Percentiles rank a stretch among this genome's conserved stretches.
Evolutionary conservation across 37 sponge, comb jelly and placozoan species (phyloP).

Genomic region (Halichondria panicea): DNA sequence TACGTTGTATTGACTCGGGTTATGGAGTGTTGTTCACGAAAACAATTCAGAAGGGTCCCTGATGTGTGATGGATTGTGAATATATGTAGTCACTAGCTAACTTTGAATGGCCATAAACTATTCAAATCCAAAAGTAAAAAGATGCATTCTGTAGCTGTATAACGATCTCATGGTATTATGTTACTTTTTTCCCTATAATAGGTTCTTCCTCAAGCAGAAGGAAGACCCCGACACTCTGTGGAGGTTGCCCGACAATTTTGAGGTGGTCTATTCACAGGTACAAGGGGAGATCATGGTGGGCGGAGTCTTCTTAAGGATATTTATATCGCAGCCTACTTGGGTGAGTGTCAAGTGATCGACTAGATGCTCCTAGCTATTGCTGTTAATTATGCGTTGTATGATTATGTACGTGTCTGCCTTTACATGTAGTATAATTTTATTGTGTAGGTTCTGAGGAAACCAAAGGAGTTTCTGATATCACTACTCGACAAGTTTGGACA

Average conservation of each 20-base stretch:
- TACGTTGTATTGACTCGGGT: neutral
- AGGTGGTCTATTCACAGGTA: conserved; percentile 89
- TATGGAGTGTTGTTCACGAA: neutral
- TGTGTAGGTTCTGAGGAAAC: conserved; percentile 81
- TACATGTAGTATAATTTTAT: neutral
- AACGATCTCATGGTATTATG: too few relatives aligned
- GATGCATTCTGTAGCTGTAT: too few relatives aligned
- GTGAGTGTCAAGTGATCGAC: too few relatives aligned
- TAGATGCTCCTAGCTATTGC: too few relatives aligned
- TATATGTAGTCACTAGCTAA: too few relatives aligned
- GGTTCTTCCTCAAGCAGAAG: conserved; percentile 73
- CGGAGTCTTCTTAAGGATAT: conserved; percentile 95
- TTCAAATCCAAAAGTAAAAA: too few relatives aligned
- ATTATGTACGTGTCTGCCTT: neutral
- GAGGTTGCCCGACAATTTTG: conserved; percentile 96
- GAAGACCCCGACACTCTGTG: conserved; percentile 71
- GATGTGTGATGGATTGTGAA: too few relatives aligned
- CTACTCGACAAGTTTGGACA: conserved; percentile 85
- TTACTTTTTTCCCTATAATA: conserved; percentile 10
- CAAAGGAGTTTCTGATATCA: conserved; percentile 94
- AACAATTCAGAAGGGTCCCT: too few relatives aligned
- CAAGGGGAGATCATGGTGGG: conserved; percentile 97
- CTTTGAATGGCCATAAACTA: too few relatives aligned
- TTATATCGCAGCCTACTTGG: conserved; percentile 95
- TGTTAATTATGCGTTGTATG: too few relatives aligned